Evolutionary conservation across 2,888 invertebrate species (phyloP), one percentile per base, ranked within the genome.

Genomic region (Cephalotes varians): DNA sequence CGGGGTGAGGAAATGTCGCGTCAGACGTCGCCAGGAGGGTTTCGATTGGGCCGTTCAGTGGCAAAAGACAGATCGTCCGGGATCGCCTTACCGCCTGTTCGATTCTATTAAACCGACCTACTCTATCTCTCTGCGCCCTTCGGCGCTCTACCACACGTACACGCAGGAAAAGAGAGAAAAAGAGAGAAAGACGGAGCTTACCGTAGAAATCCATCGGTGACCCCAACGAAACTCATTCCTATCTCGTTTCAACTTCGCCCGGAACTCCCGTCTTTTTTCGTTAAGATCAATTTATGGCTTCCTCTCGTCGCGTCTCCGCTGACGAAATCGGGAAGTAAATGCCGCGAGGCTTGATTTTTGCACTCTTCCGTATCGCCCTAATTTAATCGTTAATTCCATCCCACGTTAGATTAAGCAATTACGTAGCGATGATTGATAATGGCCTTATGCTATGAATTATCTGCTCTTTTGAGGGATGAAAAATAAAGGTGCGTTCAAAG

Each of bases 51-150:
- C 90, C 91, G 92, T 90, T 91, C 91, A 90, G 86, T 88, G 89
- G 91, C 89, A 89, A 91, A 93, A 94, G 94, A 94, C 91, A 91
- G 93, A 94, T 94, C 93, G 93, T 86, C 87, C 86, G 91, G 93
- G 93, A 94, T 94, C 93, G 93, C 88, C 93, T 94, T 94, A 94
- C 92, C 88, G 91, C 88, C 91, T 91, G 92, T 94, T 93, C 93
- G 92, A 93, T 94, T 94, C 94, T 93, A 94, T 94, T 94, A 93
- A 93, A 92, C 87, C 93, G 90, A 91, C 67, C 84, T 60, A 79
- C 83, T 71, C 77, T 69, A 71, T 81, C 81, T 76, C 74, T 47
- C 58, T 60, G 18, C 79, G 44, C 51, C 60, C 80, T 47, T 58
- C 64, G 62, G 58, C 54, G 37, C 21, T 58, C 72, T 54, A 51